Evolutionary conservation across 2,113 vertebrate species (phyloP), one percentile per base, ranked within the genome.

Genomic region (Australoheros scitulus): DNA sequence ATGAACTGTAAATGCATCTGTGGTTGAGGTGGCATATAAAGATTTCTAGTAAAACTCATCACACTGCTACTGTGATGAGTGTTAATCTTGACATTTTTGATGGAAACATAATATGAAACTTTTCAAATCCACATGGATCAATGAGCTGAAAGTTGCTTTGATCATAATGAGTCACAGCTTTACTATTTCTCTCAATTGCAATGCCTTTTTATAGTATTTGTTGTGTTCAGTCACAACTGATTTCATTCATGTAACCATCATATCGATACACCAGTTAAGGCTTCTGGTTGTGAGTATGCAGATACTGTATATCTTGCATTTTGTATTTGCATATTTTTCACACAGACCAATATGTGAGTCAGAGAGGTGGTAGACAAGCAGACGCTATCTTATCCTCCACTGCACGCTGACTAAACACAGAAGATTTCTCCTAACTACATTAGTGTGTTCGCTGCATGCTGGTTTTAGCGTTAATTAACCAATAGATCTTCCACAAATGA

Each of bases 121-220:
- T 29, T 22, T 52, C 8, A 50, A 10, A 9, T 60, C 13, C 7
- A 43, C 15, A 52, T 52, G 50, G 50, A 52, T 52, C 43, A 29
- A 22, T 24, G 38, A 32, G 6, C 75, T 55, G n/a, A 61, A 58
- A 52, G 50, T 1, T 50, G 24, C 22, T 79, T 74, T 86, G 86
- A 84, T 84, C 43, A 9, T 34, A 29, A 58, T 38, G 9, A 64
- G 3, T 68, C 24, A 85, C 74, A 63, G 61, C 57, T 79, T 38
- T 41, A 22, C 32, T 5, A 0, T 72, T 80, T 70, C 20, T 76
- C 24, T 29, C 11, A 29, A 2, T 50, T 32, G 10, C 29, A 0
- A 7, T 7, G 0, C 0, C 43, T 6, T 3, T 11, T 55, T 72
- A 18, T 15, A 17, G 6, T 50, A 52, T 79, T 17, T 56, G 11